Conservation (phyloP, 1,140 invertebrate species). For the Penaeus vannamei region DNA sequence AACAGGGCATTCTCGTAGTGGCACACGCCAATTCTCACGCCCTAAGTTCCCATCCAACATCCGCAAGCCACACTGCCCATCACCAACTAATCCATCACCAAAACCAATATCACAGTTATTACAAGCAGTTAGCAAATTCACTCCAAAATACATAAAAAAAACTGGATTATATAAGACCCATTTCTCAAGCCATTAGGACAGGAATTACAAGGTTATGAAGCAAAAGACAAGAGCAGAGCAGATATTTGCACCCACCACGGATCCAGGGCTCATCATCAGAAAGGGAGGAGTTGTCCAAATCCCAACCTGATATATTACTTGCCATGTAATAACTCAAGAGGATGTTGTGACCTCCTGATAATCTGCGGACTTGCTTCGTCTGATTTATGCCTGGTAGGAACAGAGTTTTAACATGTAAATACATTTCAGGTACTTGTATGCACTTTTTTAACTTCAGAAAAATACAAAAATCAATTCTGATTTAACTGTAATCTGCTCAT, state of each 20-base stretch:
- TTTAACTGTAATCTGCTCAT: too few relatives aligned
- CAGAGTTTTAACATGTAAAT: not conserved
- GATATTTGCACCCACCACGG: not conserved
- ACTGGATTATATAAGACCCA: not conserved
- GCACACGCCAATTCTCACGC: slow-evolving; percentile 51
- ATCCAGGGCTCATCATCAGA: slow-evolving; percentile 31
- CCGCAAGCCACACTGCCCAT: slow-evolving; percentile 57
- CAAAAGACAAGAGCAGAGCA: too few relatives aligned
- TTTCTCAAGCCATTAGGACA: not conserved
- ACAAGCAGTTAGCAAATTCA: slow-evolving; percentile 28
- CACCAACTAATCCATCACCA: slow-evolving; percentile 4
- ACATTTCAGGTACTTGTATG: not conserved
- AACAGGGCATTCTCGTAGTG: slow-evolving; percentile 52
- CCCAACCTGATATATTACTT: slow-evolving; percentile 44
- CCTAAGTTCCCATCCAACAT: slow-evolving; percentile 61
- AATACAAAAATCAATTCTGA: too few relatives aligned
- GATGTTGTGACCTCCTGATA: slow-evolving; percentile 47
- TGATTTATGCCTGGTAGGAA: slow-evolving; percentile 34
- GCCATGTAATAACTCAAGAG: slow-evolving; percentile 45
- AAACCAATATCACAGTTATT: slow-evolving; percentile 37
- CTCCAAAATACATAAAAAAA: slow-evolving; percentile 6
- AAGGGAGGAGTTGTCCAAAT: slow-evolving; percentile 29
- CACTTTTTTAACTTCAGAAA: too few relatives aligned
- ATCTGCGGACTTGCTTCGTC: slow-evolving; percentile 31
- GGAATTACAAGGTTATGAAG: too few relatives aligned